Conservation (phyloP, 2,113 vertebrate genomes). For the Urocitellus parryii region DNA sequence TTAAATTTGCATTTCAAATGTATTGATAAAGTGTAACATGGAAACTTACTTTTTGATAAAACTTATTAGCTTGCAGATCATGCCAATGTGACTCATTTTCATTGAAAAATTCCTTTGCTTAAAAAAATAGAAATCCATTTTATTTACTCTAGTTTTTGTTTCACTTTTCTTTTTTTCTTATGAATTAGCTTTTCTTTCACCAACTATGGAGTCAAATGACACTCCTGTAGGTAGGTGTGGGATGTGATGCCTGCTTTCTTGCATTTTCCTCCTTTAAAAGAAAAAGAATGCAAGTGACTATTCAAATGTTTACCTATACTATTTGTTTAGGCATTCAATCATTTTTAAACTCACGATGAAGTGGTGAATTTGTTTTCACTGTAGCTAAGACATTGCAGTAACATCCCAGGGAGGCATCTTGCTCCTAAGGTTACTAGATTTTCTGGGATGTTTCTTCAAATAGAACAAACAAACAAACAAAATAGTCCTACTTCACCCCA, state of each 20-base stretch:
- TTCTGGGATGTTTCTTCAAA: constrained; percentile 8
- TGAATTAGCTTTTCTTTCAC: constrained; percentile 89
- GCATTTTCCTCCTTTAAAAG: constrained; percentile 51
- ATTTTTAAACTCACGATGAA: background rate
- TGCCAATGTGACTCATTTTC: constrained; percentile 7
- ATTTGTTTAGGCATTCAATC: background rate
- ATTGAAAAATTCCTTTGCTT: constrained; percentile 60
- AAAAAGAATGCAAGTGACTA: constrained; percentile 67
- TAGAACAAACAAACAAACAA: background rate
- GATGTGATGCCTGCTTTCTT: constrained; percentile 77
- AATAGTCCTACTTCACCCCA: background rate
- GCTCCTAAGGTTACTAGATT: background rate
- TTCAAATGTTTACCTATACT: constrained; percentile 56
- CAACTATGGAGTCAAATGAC: constrained; percentile 86
- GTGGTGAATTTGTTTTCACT: background rate
- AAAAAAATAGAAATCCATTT: constrained; percentile 45
- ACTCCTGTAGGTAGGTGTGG: constrained; percentile 88
- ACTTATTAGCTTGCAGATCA: background rate
- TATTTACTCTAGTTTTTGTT: constrained; percentile 79
- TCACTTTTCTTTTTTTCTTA: constrained; percentile 76
- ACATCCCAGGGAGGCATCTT: background rate
- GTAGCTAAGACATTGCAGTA: background rate
- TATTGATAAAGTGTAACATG: background rate
- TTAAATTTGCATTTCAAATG: constrained; percentile 17
- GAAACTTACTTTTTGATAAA: background rate